Base-by-base conservation (phyloP, 2,888 invertebrate species). In the Vannuccia rotundouncinata region DNA sequence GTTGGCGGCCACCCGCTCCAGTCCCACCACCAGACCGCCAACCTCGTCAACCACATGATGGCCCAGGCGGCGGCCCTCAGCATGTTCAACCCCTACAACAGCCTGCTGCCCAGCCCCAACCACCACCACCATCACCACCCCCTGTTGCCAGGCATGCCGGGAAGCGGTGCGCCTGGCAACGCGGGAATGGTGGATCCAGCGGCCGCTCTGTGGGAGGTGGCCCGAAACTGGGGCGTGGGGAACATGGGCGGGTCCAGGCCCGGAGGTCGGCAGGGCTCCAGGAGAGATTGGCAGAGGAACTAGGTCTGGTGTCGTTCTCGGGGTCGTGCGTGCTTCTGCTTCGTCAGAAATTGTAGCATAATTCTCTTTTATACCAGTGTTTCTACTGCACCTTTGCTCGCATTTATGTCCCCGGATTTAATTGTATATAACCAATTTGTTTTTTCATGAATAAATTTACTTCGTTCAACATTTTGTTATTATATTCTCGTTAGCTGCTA, bases 171-270 rank as follows among this genome's bases (percentile, higher is more conserved):
- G 28, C 17, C 13, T 60, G 60, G 0, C 28, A 45, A 1, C 22
- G 79, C 25, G 82, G 82, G 0, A 31, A 74, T 27, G 80, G 79
- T 1, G 79, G 27, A 17, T 25, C 80, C 1, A 0, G 28, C n/a
- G 45, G 80, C n/a, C n/a, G 81, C 29, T 82, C 83, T 29, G 60
- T 77, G 13, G 81, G 82, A 2, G 79, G 81, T 17, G 29, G 17
- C 5, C 77, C 25, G 76, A 60, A 74, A 76, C 31, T 31, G 78
- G 45, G 83, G 83, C 29, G 83, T 83, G 22, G 82, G 83, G 66
- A 22, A 59, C 5, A 31, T 59, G 13, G 80, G 81, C 0, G 25
- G 78, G 13, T 5, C 10, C 17, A 5, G 45, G 5, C 45, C 5
- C 10, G 45, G 45, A 17, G 45, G 45, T 45, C 45, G 17, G 1